Evolutionary conservation across 2,888 invertebrate species (phyloP), one percentile per base, ranked within the genome.

Genomic region (Sisyra terminalis): DNA sequence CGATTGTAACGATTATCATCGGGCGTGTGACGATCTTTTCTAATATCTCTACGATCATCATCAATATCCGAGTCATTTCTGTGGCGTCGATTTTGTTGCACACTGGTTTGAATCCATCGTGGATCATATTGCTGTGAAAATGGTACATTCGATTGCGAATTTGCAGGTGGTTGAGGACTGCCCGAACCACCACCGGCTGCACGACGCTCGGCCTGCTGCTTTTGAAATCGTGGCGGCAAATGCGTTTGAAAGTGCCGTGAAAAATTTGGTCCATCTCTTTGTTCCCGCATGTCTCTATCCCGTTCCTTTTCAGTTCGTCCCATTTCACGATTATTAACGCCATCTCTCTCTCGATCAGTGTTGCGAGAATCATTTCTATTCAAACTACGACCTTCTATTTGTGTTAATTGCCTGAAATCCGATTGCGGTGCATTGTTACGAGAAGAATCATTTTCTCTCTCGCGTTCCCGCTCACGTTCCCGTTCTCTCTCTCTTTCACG

Each of bases 181-280:
- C 30, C 35, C 35, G 45, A 29, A 35, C 41, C 24, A 29, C 34
- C 29, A 42, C 43, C 2, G n/a, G 37, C 34, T 63, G 69, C 50
- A 17, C 53, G 53, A 44, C 60, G 58, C 46, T 64, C 74, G 48
- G 73, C 72, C 52, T 84, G 83, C 52, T 84, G 83, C 53, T 85
- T 82, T 53, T 80, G 75, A 61, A 88, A 86, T 45, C 90, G 71
- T 11, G 90, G 90, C 42, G 90, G 89, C 54, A 90, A 70, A 63
- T 86, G 81, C 40, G 73, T 78, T 60, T 85, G 84, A 62, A 84
- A 87, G 49, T 77, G 75, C 52, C 79, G 73, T 6, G 80, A 78
- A 57, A 79, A 84, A 18, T 69, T 70, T 2, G 73, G 68, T 30
- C 62, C 65, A 50, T 73, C 75, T 41, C 66, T 61, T 6, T 18